A percentile compares a stretch with the other conserved stretches of the same genome.
Conservation (phyloP, 2,113 vertebrate species). For the Actinemys pallida region DNA sequence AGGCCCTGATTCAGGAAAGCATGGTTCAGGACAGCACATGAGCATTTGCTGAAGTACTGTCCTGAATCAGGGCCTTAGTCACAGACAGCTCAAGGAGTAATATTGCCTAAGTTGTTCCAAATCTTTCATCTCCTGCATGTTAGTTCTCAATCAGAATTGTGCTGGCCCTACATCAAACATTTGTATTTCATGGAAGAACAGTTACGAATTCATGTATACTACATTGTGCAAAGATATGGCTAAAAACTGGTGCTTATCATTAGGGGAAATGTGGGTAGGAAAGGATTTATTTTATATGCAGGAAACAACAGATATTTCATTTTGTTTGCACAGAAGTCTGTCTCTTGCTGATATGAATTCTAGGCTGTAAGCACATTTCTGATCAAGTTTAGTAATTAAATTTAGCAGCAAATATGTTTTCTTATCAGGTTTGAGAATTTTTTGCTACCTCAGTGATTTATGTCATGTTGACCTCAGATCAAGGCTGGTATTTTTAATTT, state of each 20-base stretch:
- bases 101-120: not conserved
- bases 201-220: not conserved
- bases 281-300: not conserved
- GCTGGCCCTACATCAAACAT: not conserved
- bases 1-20: not conserved
- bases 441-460: not conserved
- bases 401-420: not conserved
- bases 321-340: not conserved
- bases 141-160: not conserved
- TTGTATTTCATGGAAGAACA: not conserved
- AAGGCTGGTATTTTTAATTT: not conserved
- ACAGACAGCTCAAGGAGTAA: not conserved
- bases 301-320: not conserved
- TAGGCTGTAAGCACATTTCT: not conserved
- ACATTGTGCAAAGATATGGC: not conserved
- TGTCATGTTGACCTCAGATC: not conserved
- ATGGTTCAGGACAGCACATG: not conserved
- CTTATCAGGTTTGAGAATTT: not conserved
- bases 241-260: not conserved
- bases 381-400: constrained; percentile 1
- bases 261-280: not conserved
- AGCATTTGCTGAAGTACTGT: not conserved
- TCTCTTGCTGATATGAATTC: constrained; percentile 3
- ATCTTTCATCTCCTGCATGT: not conserved
- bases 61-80: not conserved